Conservation (phyloP, 64 coral and sea anemone species). For the Anthopleura sola region DNA sequence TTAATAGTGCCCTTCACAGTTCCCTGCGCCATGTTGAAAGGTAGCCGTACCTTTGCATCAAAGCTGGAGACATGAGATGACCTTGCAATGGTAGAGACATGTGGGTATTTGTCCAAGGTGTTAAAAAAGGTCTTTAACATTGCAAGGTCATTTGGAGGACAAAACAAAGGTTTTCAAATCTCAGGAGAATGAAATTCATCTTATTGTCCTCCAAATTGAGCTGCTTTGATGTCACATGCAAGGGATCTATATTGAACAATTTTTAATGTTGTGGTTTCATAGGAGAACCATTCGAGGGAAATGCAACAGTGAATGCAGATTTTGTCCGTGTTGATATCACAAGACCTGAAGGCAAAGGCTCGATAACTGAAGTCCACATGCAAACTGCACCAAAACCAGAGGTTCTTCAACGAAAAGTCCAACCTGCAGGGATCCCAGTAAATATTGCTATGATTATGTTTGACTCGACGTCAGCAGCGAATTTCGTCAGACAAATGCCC, state of each 20-base stretch:
- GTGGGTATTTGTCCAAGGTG: no score
- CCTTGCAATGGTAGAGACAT: no score
- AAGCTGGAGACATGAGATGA: no score
- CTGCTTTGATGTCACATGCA: no score
- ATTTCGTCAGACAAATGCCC: slow-evolving; percentile 60
- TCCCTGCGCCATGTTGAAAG: no score
- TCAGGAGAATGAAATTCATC: no score
- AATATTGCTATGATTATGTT: slow-evolving; percentile 67
- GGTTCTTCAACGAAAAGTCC: slow-evolving; percentile 26
- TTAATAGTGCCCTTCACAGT: no score
- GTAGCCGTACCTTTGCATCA: no score
- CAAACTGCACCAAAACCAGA: slow-evolving; percentile 47
- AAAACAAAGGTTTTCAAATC: no score
- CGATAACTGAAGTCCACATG: slow-evolving; percentile 37
- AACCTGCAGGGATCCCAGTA: slow-evolving; percentile 51
- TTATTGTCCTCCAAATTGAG: no score
- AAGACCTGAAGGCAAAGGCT: neutral
- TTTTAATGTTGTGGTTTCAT: neutral
- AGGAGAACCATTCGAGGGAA: slow-evolving; percentile 14
- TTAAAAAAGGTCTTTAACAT: no score
- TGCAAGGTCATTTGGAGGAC: no score
- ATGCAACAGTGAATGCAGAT: slow-evolving; percentile 34
- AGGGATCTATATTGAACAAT: neutral
- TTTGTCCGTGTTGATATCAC: slow-evolving; percentile 60
- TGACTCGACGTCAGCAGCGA: slow-evolving; percentile 60